These are phyloP conservation scores for Hypena proboscidalis DNA, from an alignment of 2,888 invertebrate genomes.

Conservation along the genomic window DNA sequence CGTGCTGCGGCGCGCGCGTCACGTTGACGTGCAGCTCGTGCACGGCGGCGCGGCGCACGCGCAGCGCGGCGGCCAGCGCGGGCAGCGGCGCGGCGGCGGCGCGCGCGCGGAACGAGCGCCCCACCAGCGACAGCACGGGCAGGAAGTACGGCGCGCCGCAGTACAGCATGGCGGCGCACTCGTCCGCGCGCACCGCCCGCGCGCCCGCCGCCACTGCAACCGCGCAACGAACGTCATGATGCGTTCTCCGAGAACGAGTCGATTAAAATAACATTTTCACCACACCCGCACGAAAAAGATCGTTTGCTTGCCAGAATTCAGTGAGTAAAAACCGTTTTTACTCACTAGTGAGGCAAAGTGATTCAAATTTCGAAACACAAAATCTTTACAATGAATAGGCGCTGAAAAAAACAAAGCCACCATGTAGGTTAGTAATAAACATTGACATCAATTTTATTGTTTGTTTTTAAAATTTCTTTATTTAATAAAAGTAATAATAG, in stretches of 20 bases:
- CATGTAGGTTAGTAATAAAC: too few relatives aligned
- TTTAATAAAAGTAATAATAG: too few relatives aligned
- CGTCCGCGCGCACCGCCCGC: constrained; percentile 81
- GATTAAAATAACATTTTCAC: too few relatives aligned
- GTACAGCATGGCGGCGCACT: constrained; percentile 88
- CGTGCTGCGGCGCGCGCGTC: constrained; percentile 44
- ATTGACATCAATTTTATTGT: too few relatives aligned
- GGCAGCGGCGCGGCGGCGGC: constrained; percentile 75
- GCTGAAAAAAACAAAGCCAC: too few relatives aligned
- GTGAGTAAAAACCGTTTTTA: too few relatives aligned
- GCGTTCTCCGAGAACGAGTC: neutral
- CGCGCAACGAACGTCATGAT: constrained; percentile 5
- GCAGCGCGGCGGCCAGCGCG: constrained; percentile 10
- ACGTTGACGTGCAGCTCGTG: constrained; percentile 16
- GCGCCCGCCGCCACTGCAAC: constrained; percentile 69
- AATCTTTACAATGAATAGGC: too few relatives aligned
- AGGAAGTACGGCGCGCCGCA: constrained; percentile 93
- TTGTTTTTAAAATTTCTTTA: too few relatives aligned
- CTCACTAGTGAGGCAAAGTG: too few relatives aligned
- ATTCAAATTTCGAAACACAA: too few relatives aligned
- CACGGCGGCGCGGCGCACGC: constrained; percentile 6
- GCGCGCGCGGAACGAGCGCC: constrained; percentile 86
- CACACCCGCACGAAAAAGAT: too few relatives aligned
- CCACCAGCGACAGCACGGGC: constrained; percentile 89
- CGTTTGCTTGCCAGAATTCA: too few relatives aligned